Percentiles rank a stretch among this genome's conserved stretches.
Evolutionary conservation across 2,113 vertebrate species (phyloP).

Genomic region (Tursiops truncatus): DNA sequence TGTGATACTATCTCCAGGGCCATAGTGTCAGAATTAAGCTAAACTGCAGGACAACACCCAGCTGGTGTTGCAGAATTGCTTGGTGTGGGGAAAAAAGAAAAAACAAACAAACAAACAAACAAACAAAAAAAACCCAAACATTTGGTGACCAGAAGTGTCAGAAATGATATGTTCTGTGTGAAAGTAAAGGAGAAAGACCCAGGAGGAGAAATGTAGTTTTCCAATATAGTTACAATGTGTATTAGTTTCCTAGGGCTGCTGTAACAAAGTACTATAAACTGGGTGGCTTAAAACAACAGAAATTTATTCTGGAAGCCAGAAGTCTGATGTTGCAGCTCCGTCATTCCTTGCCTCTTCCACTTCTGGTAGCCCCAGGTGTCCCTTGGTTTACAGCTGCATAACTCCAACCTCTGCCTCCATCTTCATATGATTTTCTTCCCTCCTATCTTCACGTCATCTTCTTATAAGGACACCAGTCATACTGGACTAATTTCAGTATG

Average conservation of each 20-base stretch:
- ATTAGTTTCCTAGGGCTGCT: neutral
- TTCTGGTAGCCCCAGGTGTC: neutral
- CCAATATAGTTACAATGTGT: neutral
- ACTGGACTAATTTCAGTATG: neutral
- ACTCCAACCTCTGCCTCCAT: neutral
- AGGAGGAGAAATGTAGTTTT: neutral
- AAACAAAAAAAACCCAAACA: neutral
- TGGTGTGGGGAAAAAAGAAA: neutral
- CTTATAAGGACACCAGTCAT: neutral
- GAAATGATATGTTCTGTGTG: neutral
- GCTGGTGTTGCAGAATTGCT: neutral
- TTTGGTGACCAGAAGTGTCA: neutral
- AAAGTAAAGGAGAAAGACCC: neutral
- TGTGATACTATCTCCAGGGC: neutral
- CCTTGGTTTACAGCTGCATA: neutral
- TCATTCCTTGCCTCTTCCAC: neutral
- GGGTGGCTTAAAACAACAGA: neutral
- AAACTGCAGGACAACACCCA: neutral
- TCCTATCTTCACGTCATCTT: neutral
- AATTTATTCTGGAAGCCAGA: neutral
- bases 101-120: neutral
- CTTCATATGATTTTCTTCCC: neutral
- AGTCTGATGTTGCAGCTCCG: neutral
- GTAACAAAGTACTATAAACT: neutral
- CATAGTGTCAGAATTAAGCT: neutral